These are phyloP conservation scores for Crenuchus spilurus DNA, from an alignment of 2,797 vertebrate genomes.

Conservation along the genomic window DNA sequence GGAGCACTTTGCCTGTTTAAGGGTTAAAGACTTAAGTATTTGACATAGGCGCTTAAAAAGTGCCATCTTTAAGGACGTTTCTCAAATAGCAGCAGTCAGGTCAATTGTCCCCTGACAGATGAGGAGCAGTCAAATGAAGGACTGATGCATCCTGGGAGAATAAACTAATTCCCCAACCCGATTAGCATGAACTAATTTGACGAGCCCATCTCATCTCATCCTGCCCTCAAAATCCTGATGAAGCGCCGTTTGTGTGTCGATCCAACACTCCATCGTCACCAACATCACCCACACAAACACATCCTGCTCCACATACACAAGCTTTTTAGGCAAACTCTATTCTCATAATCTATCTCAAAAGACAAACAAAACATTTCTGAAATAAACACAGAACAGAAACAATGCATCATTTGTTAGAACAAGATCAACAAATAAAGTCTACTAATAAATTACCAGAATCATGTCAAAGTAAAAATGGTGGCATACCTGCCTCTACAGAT, in stretches of 20 bases:
- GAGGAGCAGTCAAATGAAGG: constrained; percentile 67
- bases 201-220: constrained; percentile 75
- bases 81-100: constrained; percentile 63
- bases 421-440: too few species aligned
- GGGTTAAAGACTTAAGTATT: constrained; percentile 25
- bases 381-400: too few species aligned
- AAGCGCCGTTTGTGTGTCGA: constrained; percentile 53
- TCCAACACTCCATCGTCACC: constrained; percentile 18
- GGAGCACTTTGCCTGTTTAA: too few species aligned
- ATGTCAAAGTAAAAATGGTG: too few species aligned
- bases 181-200: constrained; percentile 83
- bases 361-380: too few species aligned
- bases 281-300: constrained; percentile 23
- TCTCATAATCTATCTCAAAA: too few species aligned
- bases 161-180: constrained; percentile 75
- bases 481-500: too few species aligned
- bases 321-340: too few species aligned
- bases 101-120: constrained; percentile 63
- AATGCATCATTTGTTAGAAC: too few species aligned
- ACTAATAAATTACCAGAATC: too few species aligned
- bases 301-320: constrained; percentile 47
- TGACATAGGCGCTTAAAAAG: constrained; percentile 30
- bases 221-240: constrained; percentile 74
- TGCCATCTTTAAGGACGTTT: constrained; percentile 47
- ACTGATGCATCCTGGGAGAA: constrained; percentile 70